Base-by-base conservation (phyloP, 2,113 vertebrate genomes). In the Enhydra lutris region DNA sequence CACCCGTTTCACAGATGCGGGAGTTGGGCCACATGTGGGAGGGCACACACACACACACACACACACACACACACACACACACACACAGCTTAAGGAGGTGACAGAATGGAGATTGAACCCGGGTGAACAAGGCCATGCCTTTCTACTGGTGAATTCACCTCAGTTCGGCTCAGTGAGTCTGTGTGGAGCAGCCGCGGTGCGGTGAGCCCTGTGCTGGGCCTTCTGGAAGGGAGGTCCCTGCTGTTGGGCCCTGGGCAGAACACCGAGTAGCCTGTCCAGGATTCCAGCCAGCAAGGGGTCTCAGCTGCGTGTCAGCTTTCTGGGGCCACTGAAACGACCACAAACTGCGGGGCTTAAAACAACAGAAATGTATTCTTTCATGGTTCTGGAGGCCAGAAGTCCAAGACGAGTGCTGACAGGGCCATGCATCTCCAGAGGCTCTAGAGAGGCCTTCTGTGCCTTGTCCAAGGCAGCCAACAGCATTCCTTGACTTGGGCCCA, bases 101-200 rank as follows among this genome's bases (percentile, higher is more conserved):
- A 82, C 89, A 76, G 83, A 65, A 15, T 1, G 11, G 82, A 52
- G 14, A 45, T 1, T 34, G 91, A 83, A 26, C 18, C 20, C 11
- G 14, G 36, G 36, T 13, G 45, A 55, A 45, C 24, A 74, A 69
- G 31, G 59, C 78, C 17, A 0, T 12, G 47, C 31, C 47, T 65
- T 59, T 79, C 73, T 39, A 34, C 6, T 4, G 18, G 57, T 21
- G 24, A 34, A 76, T 45, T 88, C 34, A 3, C 34, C 24, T 36
- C 36, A 17, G 13, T 57, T 67, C 13, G 0, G 39, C 23, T 69
- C 39, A 23, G 1, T 7, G 4, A 61, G 4, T 6, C 0, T 24
- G n/a, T 20, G 0, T 4, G 20, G 45, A 55, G 23, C 45, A 6
- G 29, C 31, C 3, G 4, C 0, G 5, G 7, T 4, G 10, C 23